These are phyloP conservation scores for Smutsia gigantea DNA, from an alignment of 2,797 vertebrate genomes.

Conservation along the genomic window DNA sequence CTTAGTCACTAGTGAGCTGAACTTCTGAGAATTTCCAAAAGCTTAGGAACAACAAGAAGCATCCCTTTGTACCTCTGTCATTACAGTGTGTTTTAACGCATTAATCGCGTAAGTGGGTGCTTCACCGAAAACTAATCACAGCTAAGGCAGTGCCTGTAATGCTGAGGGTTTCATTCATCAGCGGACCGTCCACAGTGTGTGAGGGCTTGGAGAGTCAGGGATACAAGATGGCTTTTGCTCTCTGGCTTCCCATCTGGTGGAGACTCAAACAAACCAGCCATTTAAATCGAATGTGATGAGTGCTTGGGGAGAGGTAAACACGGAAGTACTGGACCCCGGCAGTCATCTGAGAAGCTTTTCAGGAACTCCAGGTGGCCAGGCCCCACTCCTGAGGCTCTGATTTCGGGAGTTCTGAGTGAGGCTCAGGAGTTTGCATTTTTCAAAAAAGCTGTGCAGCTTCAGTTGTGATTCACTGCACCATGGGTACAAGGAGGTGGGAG, in stretches of 20 bases:
- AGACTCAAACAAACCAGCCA: neutral
- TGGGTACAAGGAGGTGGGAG: neutral
- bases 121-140: constrained; percentile 5
- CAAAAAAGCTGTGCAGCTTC: neutral
- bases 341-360: neutral
- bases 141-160: neutral
- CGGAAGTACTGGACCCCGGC: neutral
- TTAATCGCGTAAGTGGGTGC: neutral
- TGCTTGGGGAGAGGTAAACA: neutral
- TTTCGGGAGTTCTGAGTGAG: neutral
- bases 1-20: constrained; percentile 50
- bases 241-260: neutral
- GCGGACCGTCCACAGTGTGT: neutral
- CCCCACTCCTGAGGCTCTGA: neutral
- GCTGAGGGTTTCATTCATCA: neutral
- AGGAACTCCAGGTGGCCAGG: neutral
- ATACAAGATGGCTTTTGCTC: neutral
- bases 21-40: constrained; percentile 66
- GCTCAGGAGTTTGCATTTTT: neutral
- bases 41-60: neutral
- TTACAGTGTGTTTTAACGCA: neutral
- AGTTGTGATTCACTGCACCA: neutral
- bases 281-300: neutral
- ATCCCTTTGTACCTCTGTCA: neutral
- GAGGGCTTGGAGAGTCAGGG: neutral